A percentile compares a stretch with the other conserved stretches of the same genome.
Conservation (phyloP, 2,113 vertebrate species). For the Naja naja region DNA sequence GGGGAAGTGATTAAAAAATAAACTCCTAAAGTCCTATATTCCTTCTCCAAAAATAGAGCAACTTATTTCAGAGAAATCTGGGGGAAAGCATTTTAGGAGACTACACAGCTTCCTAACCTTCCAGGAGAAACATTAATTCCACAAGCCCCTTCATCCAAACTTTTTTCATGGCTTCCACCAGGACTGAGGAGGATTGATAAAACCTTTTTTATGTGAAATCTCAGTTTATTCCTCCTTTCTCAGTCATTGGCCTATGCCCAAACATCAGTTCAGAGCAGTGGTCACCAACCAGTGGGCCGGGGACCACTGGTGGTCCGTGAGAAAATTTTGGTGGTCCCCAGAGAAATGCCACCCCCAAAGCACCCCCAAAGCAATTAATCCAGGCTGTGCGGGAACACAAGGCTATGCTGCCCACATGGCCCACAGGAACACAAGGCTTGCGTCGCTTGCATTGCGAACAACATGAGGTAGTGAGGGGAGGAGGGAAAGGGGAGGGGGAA, state of each 20-base stretch:
- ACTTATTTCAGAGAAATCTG: not conserved
- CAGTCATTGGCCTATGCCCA: not conserved
- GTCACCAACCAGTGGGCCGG: too few relatives aligned
- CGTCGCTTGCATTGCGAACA: too few relatives aligned
- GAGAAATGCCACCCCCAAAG: too few relatives aligned
- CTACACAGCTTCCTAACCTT: not conserved
- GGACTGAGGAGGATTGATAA: not conserved
- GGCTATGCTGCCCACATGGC: too few relatives aligned
- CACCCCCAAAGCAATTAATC: too few relatives aligned
- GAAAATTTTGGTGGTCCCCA: too few relatives aligned
- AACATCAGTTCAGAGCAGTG: too few relatives aligned
- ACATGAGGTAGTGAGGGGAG: too few relatives aligned
- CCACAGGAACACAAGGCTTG: too few relatives aligned
- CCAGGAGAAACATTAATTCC: not conserved
- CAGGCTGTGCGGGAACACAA: too few relatives aligned
- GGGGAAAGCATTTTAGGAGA: not conserved
- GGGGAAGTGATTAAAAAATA: not conserved
- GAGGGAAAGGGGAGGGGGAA: too few relatives aligned
- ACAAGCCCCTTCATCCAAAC: not conserved
- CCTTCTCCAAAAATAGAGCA: not conserved
- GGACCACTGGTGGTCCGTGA: too few relatives aligned
- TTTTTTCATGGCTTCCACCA: not conserved
- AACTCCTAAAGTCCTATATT: not conserved
- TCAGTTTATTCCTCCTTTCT: not conserved
- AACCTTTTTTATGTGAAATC: not conserved